Conservation (phyloP, 2,888 invertebrate species). For the Xestia xanthographa region DNA sequence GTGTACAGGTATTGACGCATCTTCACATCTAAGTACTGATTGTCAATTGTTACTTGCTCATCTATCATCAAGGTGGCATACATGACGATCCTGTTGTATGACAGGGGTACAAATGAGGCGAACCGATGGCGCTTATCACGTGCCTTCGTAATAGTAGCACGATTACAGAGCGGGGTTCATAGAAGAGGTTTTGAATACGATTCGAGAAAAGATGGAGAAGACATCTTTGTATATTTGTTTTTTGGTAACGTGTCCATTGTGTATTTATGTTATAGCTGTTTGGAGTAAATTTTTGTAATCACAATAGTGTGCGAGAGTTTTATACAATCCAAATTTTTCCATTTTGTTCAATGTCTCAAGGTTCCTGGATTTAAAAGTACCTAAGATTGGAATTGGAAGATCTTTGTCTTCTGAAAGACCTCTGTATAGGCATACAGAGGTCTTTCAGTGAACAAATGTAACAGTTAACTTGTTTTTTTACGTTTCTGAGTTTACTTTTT, state of each 20-base stretch:
- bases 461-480: constrained; percentile 1
- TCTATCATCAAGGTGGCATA: constrained; percentile 46
- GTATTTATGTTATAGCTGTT: not conserved
- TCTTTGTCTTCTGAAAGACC: not conserved
- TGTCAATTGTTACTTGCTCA: constrained; percentile 43
- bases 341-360: not conserved
- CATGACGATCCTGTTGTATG: constrained; percentile 41
- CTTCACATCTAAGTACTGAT: constrained; percentile 15
- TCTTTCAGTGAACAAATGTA: not conserved
- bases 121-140: constrained; percentile 58
- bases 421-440: too few relatives aligned
- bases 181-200: constrained; percentile 14
- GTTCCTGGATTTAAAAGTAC: not conserved
- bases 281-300: not conserved
- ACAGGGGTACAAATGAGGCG: constrained; percentile 53
- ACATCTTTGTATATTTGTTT: not conserved
- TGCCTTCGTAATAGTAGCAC: constrained; percentile 59
- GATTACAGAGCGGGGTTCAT: constrained; percentile 54
- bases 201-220: not conserved
- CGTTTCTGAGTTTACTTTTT: constrained; percentile 27
- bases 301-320: not conserved
- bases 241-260: not conserved
- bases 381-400: not conserved
- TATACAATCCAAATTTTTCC: not conserved
- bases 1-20: constrained; percentile 2